Conservation (phyloP, 2,113 vertebrate species). For the Seriola rivoliana region DNA sequence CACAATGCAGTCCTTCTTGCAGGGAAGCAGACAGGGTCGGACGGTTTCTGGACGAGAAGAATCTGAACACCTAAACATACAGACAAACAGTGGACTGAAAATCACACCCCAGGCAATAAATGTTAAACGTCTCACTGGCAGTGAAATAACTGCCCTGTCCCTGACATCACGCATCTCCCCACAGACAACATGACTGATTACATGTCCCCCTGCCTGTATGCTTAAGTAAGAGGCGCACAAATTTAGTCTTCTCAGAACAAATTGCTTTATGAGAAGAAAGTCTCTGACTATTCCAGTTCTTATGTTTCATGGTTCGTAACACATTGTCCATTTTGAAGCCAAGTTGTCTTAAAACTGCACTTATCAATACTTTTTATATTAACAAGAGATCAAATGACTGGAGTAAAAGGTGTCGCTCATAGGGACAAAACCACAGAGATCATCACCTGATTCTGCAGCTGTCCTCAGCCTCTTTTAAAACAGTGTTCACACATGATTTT, state of each 20-base stretch:
- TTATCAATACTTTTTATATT: slow-evolving; percentile 9
- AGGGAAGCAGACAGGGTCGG: slow-evolving; percentile 89
- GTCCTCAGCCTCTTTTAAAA: neutral
- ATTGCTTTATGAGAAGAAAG: slow-evolving; percentile 11
- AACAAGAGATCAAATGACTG: neutral
- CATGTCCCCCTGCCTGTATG: slow-evolving; percentile 20
- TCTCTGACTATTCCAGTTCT: neutral
- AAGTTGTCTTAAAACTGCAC: slow-evolving; percentile 2
- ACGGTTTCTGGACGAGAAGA: slow-evolving; percentile 86
- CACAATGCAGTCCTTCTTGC: slow-evolving; percentile 92
- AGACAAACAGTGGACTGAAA: slow-evolving; percentile 50
- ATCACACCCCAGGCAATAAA: slow-evolving; percentile 39
- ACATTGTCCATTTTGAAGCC: neutral
- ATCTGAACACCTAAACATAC: slow-evolving; percentile 89
- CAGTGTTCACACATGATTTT: no score
- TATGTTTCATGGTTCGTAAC: neutral
- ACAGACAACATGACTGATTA: slow-evolving; percentile 68
- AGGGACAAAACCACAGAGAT: no score
- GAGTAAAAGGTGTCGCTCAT: neutral
- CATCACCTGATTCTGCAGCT: neutral
- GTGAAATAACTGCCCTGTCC: slow-evolving; percentile 65
- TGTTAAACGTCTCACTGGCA: slow-evolving; percentile 53
- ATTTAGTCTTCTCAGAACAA: slow-evolving; percentile 22
- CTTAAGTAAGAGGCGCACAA: slow-evolving; percentile 50
- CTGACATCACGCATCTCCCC: slow-evolving; percentile 68